phyloP scores from a whole-genome alignment of 2,888 invertebrate species.

The Serrognathus titanus region DNA sequence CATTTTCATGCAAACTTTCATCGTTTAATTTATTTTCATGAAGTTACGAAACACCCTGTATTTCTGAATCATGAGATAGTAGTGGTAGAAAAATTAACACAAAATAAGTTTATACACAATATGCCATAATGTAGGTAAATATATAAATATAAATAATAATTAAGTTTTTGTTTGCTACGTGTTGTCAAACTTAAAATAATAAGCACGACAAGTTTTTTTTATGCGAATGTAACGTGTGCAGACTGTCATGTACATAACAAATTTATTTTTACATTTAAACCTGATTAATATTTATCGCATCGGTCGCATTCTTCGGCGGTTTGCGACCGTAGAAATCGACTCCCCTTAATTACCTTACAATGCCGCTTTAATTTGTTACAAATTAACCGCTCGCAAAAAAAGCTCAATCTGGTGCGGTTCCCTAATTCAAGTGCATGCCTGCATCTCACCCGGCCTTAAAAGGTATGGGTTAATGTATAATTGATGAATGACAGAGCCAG shows the following conservation, averaged over 20 bases:
- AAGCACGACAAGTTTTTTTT: neutral
- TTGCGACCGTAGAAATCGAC: neutral
- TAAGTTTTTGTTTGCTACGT: no score
- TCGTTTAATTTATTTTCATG: no score
- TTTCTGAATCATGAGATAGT: no score
- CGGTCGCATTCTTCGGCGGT: constrained; percentile 1
- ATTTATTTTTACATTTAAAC: constrained; percentile 2
- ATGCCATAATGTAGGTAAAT: no score
- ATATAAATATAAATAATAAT: no score
- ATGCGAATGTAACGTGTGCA: neutral
- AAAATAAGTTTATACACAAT: no score
- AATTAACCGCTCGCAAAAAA: neutral
- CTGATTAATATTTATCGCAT: constrained; percentile 3
- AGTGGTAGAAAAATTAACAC: no score
- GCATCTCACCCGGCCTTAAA: neutral
- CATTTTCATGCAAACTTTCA: no score
- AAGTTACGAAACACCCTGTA: no score
- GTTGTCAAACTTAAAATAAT: no score
- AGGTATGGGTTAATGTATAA: no score
- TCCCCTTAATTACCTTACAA: constrained; percentile 3
- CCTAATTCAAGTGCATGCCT: neutral
- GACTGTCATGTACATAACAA: constrained; percentile 2
- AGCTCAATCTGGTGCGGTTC: neutral
- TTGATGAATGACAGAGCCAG: no score
- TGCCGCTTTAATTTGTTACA: constrained; percentile 1